Conservation (phyloP, 2,113 vertebrate genomes). For the Mustelus asterias region DNA sequence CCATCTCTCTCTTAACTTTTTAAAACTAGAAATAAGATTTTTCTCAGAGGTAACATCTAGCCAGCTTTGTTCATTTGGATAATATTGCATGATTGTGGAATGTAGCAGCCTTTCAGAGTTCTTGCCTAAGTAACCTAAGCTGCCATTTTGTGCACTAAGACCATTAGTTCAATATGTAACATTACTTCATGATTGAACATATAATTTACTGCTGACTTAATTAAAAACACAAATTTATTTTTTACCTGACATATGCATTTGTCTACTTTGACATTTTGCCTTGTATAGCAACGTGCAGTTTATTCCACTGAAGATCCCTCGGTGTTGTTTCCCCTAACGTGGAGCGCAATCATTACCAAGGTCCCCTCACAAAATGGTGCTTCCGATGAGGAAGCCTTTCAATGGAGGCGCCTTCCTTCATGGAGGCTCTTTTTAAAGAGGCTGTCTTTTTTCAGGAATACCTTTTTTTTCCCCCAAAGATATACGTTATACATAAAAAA, state of each 20-base stretch:
- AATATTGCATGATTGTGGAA: background rate
- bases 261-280: background rate
- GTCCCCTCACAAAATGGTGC: background rate
- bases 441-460: background rate
- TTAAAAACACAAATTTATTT: conserved; percentile 12
- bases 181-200: background rate
- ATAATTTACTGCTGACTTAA: background rate
- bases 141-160: background rate
- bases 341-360: background rate
- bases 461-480: too few species aligned
- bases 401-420: background rate
- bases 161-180: background rate
- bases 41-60: background rate
- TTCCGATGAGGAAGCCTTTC: background rate
- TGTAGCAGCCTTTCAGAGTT: conserved; percentile 5
- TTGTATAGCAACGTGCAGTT: background rate
- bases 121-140: background rate
- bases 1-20: background rate
- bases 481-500: too few species aligned
- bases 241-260: background rate
- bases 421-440: background rate
- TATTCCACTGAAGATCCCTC: background rate
- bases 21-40: background rate
- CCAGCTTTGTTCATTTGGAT: background rate
- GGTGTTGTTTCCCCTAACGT: background rate